Evolutionary conservation across 2,113 vertebrate species (phyloP).

Genomic region (Gorsachius goisagi): DNA sequence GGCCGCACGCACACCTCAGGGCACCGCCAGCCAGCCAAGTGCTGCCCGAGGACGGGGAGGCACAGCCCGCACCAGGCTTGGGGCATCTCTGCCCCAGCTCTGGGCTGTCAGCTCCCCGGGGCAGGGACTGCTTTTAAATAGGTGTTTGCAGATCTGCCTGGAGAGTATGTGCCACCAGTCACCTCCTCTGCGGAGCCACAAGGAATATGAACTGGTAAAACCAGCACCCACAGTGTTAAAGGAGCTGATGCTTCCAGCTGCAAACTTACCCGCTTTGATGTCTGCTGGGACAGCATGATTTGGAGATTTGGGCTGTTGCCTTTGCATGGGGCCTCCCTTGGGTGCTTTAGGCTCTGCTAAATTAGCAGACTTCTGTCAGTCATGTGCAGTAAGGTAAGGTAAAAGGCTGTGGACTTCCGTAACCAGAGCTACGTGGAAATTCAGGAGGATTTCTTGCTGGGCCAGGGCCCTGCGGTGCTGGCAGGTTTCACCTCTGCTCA

Average conservation of each 20-base stretch:
- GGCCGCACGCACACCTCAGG: neutral
- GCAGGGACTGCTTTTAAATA: neutral
- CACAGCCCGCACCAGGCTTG: neutral
- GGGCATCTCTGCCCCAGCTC: neutral
- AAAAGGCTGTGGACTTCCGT: neutral
- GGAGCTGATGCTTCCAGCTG: neutral
- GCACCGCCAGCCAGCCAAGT: neutral
- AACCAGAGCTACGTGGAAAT: neutral
- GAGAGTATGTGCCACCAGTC: neutral
- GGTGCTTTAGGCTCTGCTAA: neutral
- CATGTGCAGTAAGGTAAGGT: neutral
- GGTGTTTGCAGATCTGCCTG: neutral
- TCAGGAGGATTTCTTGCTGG: neutral
- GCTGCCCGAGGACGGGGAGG: neutral
- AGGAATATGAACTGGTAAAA: neutral
- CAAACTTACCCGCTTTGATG: neutral
- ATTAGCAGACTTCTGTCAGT: neutral
- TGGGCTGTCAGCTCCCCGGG: neutral
- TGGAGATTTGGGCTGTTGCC: neutral
- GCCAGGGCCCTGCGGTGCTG: accelerated
- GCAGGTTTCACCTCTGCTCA: slow-evolving; percentile 38
- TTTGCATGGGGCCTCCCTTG: accelerated
- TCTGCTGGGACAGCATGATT: neutral
- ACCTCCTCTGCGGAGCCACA: neutral
- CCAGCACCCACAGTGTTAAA: neutral